A percentile compares a stretch with the other conserved stretches of the same genome.
phyloP scores from a whole-genome alignment of 2,113 vertebrate species.

The Nothocercus nigrocapillus region DNA sequence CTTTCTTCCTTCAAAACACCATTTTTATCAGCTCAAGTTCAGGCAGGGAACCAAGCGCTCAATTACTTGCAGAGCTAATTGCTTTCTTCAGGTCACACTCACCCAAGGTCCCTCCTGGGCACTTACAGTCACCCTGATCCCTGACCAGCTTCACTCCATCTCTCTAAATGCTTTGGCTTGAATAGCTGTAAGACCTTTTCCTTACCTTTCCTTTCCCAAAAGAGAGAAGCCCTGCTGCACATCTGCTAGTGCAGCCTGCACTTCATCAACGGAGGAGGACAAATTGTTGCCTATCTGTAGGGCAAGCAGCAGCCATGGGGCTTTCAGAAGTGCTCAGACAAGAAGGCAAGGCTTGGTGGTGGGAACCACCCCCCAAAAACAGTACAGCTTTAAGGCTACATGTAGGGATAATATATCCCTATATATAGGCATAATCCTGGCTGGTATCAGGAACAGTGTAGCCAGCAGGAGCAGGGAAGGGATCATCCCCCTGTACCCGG shows the following conservation, averaged over 20 bases:
- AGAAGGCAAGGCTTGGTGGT: not conserved
- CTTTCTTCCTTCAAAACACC: not conserved
- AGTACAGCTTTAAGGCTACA: no score
- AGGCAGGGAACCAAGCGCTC: not conserved
- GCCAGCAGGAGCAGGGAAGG: no score
- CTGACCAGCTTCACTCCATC: fast-evolving
- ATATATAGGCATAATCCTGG: no score
- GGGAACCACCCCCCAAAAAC: not conserved
- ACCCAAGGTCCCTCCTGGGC: fast-evolving
- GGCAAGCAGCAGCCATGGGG: not conserved
- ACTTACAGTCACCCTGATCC: not conserved
- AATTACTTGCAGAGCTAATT: not conserved
- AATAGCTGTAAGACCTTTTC: not conserved
- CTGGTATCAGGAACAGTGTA: no score
- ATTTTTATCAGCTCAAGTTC: not conserved
- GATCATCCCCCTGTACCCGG: no score
- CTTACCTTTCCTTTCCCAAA: fast-evolving
- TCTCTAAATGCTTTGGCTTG: not conserved
- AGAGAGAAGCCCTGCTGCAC: not conserved
- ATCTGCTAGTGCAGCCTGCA: not conserved
- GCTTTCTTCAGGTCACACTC: fast-evolving
- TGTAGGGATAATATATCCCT: no score
- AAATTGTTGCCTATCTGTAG: not conserved
- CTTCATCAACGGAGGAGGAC: fast-evolving
- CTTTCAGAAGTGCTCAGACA: not conserved